Percentiles rank a stretch among this genome's conserved stretches.
These are phyloP conservation scores for Rotaria macrura DNA, from an alignment of 2,888 invertebrate species.

Conservation along the genomic window DNA sequence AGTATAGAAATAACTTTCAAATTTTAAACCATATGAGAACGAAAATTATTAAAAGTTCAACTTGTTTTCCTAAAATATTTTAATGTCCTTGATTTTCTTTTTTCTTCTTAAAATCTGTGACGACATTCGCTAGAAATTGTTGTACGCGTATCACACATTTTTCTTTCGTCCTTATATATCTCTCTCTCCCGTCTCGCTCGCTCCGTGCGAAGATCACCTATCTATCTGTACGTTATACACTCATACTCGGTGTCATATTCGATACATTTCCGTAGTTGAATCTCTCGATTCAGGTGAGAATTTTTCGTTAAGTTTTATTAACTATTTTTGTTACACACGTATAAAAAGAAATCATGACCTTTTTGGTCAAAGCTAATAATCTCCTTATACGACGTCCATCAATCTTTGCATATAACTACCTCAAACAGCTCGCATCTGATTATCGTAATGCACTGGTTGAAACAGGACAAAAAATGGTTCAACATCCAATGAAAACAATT, in stretches of 20 bases:
- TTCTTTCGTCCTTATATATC: neutral
- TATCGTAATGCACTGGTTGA: neutral
- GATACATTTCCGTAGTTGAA: neutral
- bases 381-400: neutral
- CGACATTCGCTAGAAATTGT: conserved; percentile 3
- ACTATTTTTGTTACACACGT: neutral
- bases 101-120: neutral
- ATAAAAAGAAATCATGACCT: neutral
- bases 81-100: neutral
- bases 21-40: neutral
- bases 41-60: neutral
- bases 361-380: neutral
- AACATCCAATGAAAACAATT: neutral
- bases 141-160: conserved; percentile 8
- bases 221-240: neutral
- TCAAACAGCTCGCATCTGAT: neutral
- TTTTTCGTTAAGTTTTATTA: no score
- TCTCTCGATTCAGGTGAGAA: neutral
- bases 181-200: no score
- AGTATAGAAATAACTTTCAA: neutral
- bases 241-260: neutral
- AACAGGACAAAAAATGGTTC: neutral
- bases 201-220: neutral
- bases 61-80: neutral
- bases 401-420: neutral